Evolutionary conservation across 2,797 vertebrate species (phyloP).

Genomic region (Balearica regulorum): DNA sequence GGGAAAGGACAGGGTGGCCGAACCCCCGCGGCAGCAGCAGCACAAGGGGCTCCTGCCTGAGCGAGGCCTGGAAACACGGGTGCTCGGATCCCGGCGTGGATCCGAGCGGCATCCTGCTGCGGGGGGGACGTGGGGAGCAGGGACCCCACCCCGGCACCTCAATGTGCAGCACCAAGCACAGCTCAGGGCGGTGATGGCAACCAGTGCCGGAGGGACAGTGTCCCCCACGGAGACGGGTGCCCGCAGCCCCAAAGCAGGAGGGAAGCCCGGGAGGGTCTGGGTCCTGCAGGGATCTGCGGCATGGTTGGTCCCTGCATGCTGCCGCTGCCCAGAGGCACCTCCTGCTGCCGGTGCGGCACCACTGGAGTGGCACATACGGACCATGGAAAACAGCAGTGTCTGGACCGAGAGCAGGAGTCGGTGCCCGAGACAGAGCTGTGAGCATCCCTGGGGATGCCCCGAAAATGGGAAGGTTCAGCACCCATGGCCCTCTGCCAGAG

Average conservation of each 20-base stretch:
- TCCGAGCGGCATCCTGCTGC: not conserved
- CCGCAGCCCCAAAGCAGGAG: not conserved
- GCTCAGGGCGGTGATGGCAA: fast-evolving
- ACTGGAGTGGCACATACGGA: not conserved
- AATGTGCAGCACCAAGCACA: not conserved
- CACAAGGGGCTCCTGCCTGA: not conserved
- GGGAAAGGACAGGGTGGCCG: not conserved
- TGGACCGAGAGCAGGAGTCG: not conserved
- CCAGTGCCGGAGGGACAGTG: fast-evolving
- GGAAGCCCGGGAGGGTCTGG: no score
- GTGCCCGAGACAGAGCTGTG: fast-evolving
- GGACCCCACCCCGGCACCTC: fast-evolving
- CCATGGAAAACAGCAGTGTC: not conserved
- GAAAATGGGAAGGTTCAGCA: fast-evolving
- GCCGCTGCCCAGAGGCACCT: not conserved
- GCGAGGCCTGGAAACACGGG: fast-evolving
- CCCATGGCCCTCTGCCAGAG: fast-evolving
- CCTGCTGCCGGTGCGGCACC: not conserved
- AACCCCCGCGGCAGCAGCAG: fast-evolving
- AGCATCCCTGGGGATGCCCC: not conserved
- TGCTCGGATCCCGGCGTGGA: not conserved
- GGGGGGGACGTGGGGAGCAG: fast-evolving
- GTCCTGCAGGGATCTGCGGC: not conserved
- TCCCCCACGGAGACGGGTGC: fast-evolving
- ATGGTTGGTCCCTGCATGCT: fast-evolving